Percentiles rank a stretch among this genome's conserved stretches.
These are phyloP conservation scores for Epirrita christyi DNA, from an alignment of 2,888 invertebrate genomes.

Conservation along the genomic window DNA sequence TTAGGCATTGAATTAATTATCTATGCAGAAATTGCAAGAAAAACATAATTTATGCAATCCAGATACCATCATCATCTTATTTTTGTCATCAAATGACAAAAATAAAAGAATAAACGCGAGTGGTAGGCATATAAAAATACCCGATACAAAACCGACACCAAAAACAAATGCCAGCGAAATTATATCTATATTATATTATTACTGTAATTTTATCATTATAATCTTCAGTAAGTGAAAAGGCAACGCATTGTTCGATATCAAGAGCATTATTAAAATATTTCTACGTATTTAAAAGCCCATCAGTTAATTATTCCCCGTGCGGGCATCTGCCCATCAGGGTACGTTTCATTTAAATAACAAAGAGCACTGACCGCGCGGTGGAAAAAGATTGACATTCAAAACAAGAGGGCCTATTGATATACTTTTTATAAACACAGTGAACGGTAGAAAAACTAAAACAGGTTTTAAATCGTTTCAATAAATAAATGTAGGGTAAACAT, in stretches of 20 bases:
- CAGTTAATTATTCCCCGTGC: constrained; percentile 69
- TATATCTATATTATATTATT: no score
- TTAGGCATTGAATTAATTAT: no score
- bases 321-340: constrained; percentile 59
- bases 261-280: constrained; percentile 22
- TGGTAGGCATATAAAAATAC: no score
- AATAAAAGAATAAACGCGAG: no score
- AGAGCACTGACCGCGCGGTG: constrained; percentile 61
- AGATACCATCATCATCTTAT: no score
- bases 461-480: constrained; percentile 4
- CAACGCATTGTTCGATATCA: constrained; percentile 1
- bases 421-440: constrained; percentile 13
- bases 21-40: no score
- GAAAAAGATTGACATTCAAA: constrained; percentile 69
- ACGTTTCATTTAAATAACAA: constrained; percentile 78
- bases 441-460: constrained; percentile 1
- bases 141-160: no score
- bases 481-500: constrained; percentile 1
- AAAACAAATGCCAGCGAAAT: no score
- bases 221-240: no score
- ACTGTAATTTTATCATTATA: no score
- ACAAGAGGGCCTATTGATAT: constrained; percentile 26
- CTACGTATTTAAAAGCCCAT: constrained; percentile 49
- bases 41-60: no score
- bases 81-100: no score